Conservation (phyloP, 2,888 invertebrate genomes). For the Oxytorus armatus region DNA sequence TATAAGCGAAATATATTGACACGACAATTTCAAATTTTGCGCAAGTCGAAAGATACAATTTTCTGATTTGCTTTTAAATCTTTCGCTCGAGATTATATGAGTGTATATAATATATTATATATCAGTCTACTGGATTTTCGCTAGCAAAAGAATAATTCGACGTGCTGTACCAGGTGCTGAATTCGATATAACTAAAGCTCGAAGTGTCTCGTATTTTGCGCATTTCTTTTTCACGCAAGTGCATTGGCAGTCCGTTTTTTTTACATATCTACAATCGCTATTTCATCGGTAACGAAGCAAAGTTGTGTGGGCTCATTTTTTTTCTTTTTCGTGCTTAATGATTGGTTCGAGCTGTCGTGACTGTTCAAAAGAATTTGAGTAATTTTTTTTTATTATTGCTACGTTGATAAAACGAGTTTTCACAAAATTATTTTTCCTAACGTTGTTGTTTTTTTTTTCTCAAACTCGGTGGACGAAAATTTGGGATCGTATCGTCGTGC, state of each 20-base stretch:
- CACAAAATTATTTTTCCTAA: no score
- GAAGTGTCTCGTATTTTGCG: conserved; percentile 60
- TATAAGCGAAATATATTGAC: neutral
- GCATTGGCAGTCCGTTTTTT: conserved; percentile 5
- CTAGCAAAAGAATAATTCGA: conserved; percentile 30
- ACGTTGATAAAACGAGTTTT: no score
- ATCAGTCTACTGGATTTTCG: conserved; percentile 51
- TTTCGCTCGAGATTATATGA: conserved; percentile 53
- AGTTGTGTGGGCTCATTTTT: conserved; percentile 9
- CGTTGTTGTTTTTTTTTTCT: neutral
- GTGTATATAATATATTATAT: conserved; percentile 54
- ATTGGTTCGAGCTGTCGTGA: no score
- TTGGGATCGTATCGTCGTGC: no score
- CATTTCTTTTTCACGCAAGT: conserved; percentile 48
- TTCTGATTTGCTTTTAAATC: neutral
- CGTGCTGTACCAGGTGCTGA: conserved; percentile 72
- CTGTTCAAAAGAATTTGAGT: no score
- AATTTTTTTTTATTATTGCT: no score
- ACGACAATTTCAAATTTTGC: conserved; percentile 3
- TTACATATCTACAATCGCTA: conserved; percentile 40
- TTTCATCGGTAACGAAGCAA: neutral
- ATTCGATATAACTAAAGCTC: conserved; percentile 70
- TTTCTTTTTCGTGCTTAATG: no score
- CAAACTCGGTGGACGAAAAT: neutral
- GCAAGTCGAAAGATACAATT: neutral